Base-by-base conservation (phyloP, 2,888 invertebrate species). In the Ectemnius cavifrons region DNA sequence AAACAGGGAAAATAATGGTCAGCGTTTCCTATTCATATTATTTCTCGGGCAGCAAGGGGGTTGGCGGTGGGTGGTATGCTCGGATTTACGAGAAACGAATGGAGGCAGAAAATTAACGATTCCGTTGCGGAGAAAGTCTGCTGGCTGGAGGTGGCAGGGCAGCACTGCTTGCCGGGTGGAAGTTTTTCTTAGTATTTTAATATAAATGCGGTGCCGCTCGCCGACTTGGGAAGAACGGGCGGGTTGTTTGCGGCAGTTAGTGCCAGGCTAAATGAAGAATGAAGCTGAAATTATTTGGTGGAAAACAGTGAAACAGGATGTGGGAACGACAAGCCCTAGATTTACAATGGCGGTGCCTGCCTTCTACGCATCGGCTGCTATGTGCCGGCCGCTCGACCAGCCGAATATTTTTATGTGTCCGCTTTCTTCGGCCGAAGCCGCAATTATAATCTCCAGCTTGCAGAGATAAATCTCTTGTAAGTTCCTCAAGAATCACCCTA, bases 91-190 rank as follows among this genome's bases (percentile, higher is more conserved):
- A 88, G 89, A 90, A 89, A 87, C 88, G 87, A 91, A 91, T 91
- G 89, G 90, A 90, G 90, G 90, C 90, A 91, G 91, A 90, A 91
- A 91, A 91, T 91, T 91, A 91, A 91, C 90, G 91, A 91, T 91
- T 90, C 89, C 77, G 72, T 76, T 68, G 79, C 68, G 80, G 73
- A 70, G 76, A 67, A 62, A 62, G 68, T 68, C 56, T 62, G 75
- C 74, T 71, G 68, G 72, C 71, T 65, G 68, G 64, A 23, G 70
- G 67, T 69, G 69, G 68, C 61, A 70, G 62, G 72, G 72, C 63
- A 66, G 64, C 27, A 68, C 63, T 69, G 71, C 67, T 60, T 66
- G 62, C 45, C 37, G 28, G 78, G 75, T 73, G 85, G 86, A 89
- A 91, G 89, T 91, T 91, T 91, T 91, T 91, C 91, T 91, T 89